Percentiles rank a stretch among this genome's conserved stretches.
Evolutionary conservation across 2,113 vertebrate species (phyloP).

Genomic region (Oplegnathus fasciatus): DNA sequence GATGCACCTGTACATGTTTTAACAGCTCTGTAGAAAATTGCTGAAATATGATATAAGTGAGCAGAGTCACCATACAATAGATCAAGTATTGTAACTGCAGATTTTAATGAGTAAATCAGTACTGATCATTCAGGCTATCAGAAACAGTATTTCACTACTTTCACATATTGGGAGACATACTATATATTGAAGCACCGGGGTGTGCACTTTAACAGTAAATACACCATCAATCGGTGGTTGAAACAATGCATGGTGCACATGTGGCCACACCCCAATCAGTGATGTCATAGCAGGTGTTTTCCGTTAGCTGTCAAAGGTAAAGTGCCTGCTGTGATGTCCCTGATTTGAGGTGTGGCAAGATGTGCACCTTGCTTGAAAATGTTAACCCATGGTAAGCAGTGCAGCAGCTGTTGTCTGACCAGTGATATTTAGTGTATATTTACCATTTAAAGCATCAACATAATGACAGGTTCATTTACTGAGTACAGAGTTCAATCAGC

Average conservation of each 20-base stretch:
- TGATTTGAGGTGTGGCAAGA: conserved; percentile 1
- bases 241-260: neutral
- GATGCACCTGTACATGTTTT: neutral
- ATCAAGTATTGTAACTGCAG: neutral
- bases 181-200: neutral
- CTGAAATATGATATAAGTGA: neutral
- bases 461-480: neutral
- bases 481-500: neutral
- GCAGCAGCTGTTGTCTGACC: conserved; percentile 1
- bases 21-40: neutral
- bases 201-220: neutral
- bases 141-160: neutral
- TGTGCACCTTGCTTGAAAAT: neutral
- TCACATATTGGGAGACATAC: neutral
- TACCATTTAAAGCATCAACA: neutral
- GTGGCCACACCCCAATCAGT: neutral
- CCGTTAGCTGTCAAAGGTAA: conserved; percentile 28
- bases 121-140: neutral
- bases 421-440: conserved; percentile 4
- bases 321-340: neutral
- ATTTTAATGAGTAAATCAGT: neutral
- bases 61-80: neutral
- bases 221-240: neutral
- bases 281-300: conserved; percentile 16
- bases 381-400: neutral